A percentile compares a stretch with the other conserved stretches of the same genome.
phyloP scores from a whole-genome alignment of 92 coral and sea anemone genomes.

The Actinernus sp. region DNA sequence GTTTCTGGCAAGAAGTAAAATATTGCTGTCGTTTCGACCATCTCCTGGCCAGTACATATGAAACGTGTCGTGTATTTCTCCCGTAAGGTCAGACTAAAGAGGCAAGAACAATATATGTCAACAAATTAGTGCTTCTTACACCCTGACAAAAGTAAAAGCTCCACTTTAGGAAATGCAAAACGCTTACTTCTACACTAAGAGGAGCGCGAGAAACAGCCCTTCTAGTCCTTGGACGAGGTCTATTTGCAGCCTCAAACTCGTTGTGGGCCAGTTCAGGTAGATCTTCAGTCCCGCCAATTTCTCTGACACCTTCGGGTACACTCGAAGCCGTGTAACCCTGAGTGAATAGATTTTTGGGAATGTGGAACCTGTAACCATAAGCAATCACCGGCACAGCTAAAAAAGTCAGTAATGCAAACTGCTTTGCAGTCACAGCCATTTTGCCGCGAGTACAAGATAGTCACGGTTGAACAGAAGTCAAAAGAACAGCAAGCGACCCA shows the following conservation, averaged over 20 bases:
- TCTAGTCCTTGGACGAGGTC: conserved; percentile 4
- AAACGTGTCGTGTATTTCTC: conserved; percentile 13
- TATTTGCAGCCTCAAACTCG: neutral
- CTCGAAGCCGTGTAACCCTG: conserved; percentile 40
- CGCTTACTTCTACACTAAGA: conserved; percentile 20
- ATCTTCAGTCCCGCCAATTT: conserved; percentile 1
- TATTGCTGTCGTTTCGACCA: conserved; percentile 1
- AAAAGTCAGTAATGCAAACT: conserved; percentile 2
- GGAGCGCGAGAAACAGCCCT: conserved; percentile 16
- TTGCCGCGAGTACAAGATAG: neutral
- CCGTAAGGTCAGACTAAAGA: conserved; percentile 38
- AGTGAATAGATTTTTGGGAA: conserved; percentile 57
- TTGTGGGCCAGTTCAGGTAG: neutral
- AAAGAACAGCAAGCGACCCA: too few relatives aligned
- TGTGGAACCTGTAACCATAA: conserved; percentile 31
- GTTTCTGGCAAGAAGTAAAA: conserved; percentile 55
- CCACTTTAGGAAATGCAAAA: neutral
- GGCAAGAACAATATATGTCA: neutral
- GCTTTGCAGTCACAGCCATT: conserved; percentile 22
- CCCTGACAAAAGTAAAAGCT: neutral
- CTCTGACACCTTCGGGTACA: conserved; percentile 57
- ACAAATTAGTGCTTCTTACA: neutral
- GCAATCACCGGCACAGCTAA: conserved; percentile 1
- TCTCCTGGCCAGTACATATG: conserved; percentile 62
- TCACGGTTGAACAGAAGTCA: too few relatives aligned